These are phyloP conservation scores for Plagiodera versicolora DNA, from an alignment of 2,888 invertebrate genomes.

Conservation along the genomic window DNA sequence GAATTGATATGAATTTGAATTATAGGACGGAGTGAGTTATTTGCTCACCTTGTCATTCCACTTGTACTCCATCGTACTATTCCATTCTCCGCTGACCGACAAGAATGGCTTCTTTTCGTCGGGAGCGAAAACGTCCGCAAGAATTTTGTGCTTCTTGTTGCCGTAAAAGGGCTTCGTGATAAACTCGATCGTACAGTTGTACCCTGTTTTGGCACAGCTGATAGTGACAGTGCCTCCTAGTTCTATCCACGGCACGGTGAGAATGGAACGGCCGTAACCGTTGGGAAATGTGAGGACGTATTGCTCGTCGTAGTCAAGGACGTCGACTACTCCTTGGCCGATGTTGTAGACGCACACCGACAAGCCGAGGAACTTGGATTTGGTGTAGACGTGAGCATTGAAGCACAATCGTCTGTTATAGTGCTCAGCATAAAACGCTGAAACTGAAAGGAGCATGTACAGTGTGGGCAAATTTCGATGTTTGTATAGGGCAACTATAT, in stretches of 20 bases:
- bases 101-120: conserved; percentile 89
- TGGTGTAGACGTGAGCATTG: conserved; percentile 97
- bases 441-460: conserved; percentile 63
- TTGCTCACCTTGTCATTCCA: conserved; percentile 70
- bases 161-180: conserved; percentile 98
- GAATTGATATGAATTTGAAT: too few species aligned
- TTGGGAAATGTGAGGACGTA: conserved; percentile 97
- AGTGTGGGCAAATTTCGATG: too few species aligned
- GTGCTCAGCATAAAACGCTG: conserved; percentile 99
- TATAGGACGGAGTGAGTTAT: too few species aligned
- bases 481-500: too few species aligned
- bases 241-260: conserved; percentile 99
- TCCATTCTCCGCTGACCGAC: conserved; percentile 94
- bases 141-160: conserved; percentile 88
- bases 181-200: conserved; percentile 91
- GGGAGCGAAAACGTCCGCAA: conserved; percentile 78
- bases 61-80: conserved; percentile 90
- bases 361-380: conserved; percentile 97
- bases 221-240: conserved; percentile 91
- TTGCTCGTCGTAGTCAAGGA: conserved; percentile 89
- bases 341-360: conserved; percentile 98
- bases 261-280: conserved; percentile 96
- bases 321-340: conserved; percentile 89
- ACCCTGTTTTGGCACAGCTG: conserved; percentile 88
- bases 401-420: conserved; percentile 86